Evolutionary conservation across 2,888 invertebrate species (phyloP).

Genomic region (Noctua pronuba): DNA sequence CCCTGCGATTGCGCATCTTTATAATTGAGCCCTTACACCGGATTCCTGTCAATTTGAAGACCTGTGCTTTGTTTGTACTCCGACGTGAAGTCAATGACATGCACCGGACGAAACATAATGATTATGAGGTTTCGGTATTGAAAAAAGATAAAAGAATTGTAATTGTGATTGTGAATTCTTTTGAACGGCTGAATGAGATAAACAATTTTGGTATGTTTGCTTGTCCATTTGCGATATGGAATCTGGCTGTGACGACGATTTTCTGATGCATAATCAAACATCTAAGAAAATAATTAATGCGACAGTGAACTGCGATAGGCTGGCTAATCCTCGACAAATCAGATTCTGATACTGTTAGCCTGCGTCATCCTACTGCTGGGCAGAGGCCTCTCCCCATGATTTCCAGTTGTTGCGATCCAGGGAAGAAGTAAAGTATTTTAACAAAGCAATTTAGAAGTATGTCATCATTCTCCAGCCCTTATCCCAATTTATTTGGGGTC

Average conservation of each 20-base stretch:
- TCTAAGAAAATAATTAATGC: too few relatives aligned
- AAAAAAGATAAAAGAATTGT: slow-evolving; percentile 30
- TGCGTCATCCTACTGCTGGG: too few relatives aligned
- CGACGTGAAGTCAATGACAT: slow-evolving; percentile 61
- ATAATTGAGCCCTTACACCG: slow-evolving; percentile 34
- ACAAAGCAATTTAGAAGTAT: too few relatives aligned
- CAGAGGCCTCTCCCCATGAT: too few relatives aligned
- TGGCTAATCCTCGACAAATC: not conserved
- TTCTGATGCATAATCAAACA: too few relatives aligned
- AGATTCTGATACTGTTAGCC: too few relatives aligned
- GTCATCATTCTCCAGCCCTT: too few relatives aligned
- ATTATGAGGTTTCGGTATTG: slow-evolving; percentile 46
- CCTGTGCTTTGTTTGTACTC: slow-evolving; percentile 51
- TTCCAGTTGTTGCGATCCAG: too few relatives aligned
- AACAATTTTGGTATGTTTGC: slow-evolving; percentile 8
- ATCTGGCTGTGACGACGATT: not conserved
- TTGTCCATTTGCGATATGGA: not conserved
- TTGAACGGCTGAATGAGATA: not conserved
- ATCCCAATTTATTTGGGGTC: too few relatives aligned
- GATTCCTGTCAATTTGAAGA: slow-evolving; percentile 48
- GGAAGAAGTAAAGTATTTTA: too few relatives aligned
- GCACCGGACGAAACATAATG: slow-evolving; percentile 32
- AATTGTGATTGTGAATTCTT: slow-evolving; percentile 27
- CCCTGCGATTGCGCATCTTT: slow-evolving; percentile 21
- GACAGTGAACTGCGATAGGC: not conserved